Base-by-base conservation (phyloP, 2,113 vertebrate genomes). In the Pimephales promelas region DNA sequence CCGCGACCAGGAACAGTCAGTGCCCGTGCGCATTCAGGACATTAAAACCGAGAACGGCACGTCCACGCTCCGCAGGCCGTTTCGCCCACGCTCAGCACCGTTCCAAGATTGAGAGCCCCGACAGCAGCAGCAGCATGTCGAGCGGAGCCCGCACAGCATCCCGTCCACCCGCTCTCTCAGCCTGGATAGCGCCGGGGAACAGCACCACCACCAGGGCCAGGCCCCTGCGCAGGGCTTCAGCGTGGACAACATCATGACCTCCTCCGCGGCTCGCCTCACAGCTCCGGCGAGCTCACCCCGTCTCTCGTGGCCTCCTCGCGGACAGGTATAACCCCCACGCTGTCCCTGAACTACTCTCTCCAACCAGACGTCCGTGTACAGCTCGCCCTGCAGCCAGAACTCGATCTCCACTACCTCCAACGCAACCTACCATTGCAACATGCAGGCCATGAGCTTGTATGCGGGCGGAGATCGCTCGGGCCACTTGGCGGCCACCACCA, bases 211-310 rank as follows among this genome's bases (percentile, higher is more conserved):
- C 26, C 92, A 89, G 28, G 90, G 92, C 66, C 96, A 95, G 88
- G 90, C 91, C 84, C 87, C 92, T 2, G 91, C 92, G 72, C 94
- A 95, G 78, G 96, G 96, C 89, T 98, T 98, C 93, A 98, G 96
- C 90, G 97, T 98, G 89, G 97, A 98, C 94, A 98, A 97, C 92
- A 98, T 98, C 91, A 97, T 98, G 96, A 97, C 96, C 40, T 97
- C 96, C 93, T 97, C n/a, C 92, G 97, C 83, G 96, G 95, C 36
- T 97, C 97, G 49, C 97, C 97, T 1, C 96, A 97, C 86, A 93
- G 92, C 71, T 87, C 94, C n/a, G 88, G 89, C 0, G 97, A 98
- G 84, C 94, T 97, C n/a, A 56, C 90, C 77, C 87, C 95, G 0
- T 86, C 93, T 86, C 93, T 96, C 24, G 85, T 90, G 87, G 92